Evolutionary conservation across 1,140 invertebrate species (phyloP), one percentile per base, ranked within the genome.

Genomic region (Diabrotica undecimpunctata): DNA sequence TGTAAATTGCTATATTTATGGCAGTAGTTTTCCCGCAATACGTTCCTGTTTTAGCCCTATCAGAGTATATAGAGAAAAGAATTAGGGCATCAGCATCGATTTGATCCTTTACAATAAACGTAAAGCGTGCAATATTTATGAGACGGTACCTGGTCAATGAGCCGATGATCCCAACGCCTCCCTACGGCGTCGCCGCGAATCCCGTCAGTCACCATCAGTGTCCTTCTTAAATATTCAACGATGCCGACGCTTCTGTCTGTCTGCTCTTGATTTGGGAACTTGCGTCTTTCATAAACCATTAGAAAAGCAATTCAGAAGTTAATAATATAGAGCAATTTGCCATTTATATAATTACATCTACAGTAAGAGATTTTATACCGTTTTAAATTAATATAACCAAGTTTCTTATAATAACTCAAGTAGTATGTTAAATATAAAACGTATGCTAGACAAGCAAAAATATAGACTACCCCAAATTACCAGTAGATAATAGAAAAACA

Each of bases 11-110:
- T 25, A 25, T 25, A 25, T 25, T 25, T 25, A 25, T 1, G 4
- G 25, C 25, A 25, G 4, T 25, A 25, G 25, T 25, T 25, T 25
- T 12, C 7, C 11, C 13, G 7, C 52, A 9, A 62, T 37, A 39
- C 59, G 65, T 67, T 63, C 55, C 57, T 67, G 8, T 3, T 46
- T n/a, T 6, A 3, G 41, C n/a, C 41, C 2, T 46, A 46, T n/a
- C n/a, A 8, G 41, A 10, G 41, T 46, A 46, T 3, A 46, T 46
- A 46, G n/a, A 46, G 41, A 4, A n/a, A 46, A 46, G 41, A 46
- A 46, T 46, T 46, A n/a, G 41, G 41, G 41, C 41, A n/a, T n/a
- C 41, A n/a, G 41, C 8, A 46, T 46, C 41, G 41, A 46, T 46
- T 46, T 46, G 8, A 46, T 46, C 41, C 41, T n/a, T 46, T 46